phyloP scores from a whole-genome alignment of 2,113 vertebrate genomes.

The Oxyura jamaicensis region DNA sequence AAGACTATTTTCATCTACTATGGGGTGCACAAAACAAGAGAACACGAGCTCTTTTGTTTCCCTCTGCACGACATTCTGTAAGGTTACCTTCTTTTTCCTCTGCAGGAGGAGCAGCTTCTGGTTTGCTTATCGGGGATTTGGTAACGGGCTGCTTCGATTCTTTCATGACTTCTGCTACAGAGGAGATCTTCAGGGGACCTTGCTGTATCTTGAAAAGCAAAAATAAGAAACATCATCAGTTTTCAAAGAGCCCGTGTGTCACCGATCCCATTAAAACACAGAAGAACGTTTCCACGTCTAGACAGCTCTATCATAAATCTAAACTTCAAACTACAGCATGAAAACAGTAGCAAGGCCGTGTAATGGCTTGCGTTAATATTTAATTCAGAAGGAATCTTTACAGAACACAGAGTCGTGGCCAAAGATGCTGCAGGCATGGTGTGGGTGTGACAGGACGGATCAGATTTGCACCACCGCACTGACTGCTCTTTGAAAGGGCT shows the following conservation, averaged over 20 bases:
- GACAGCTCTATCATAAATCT: background rate
- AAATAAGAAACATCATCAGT: background rate
- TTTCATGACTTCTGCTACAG: slow-evolving; percentile 83
- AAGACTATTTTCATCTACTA: background rate
- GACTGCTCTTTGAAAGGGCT: background rate
- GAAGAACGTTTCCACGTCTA: background rate
- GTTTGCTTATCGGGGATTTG: slow-evolving; percentile 74
- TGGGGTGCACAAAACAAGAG: accelerated
- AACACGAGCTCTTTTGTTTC: background rate
- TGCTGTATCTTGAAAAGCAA: slow-evolving; percentile 67
- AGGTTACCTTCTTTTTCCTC: slow-evolving; percentile 79
- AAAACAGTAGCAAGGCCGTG: background rate
- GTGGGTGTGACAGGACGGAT: background rate
- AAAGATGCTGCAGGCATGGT: background rate
- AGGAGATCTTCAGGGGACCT: slow-evolving; percentile 83
- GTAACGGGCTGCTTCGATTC: slow-evolving; percentile 76
- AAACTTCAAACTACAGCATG: background rate
- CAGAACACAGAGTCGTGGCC: background rate
- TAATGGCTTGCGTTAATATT: background rate
- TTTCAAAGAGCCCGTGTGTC: background rate
- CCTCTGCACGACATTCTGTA: background rate
- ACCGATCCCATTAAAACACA: accelerated
- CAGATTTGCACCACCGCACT: background rate
- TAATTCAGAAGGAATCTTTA: background rate
- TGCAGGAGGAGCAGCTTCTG: slow-evolving; percentile 55